phyloP scores from a whole-genome alignment of 2,888 invertebrate species.

The Escarpia spicata region DNA sequence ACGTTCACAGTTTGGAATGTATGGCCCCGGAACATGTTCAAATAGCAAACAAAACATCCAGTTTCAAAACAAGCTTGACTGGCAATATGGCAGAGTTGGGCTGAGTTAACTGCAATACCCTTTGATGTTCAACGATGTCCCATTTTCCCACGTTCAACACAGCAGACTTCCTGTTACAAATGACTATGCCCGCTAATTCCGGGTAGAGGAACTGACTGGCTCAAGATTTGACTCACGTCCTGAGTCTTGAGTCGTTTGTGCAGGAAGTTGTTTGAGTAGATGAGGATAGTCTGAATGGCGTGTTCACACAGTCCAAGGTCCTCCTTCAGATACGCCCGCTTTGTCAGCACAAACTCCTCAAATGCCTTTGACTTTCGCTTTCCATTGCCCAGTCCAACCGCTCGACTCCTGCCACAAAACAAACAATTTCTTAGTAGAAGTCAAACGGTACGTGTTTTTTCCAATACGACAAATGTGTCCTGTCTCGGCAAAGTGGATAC shows the following conservation, averaged over 20 bases:
- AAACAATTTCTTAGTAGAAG: background rate
- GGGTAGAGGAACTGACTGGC: no score
- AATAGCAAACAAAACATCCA: no score
- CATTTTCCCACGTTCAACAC: no score
- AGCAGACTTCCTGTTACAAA: no score
- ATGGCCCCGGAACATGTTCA: no score
- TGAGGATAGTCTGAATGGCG: slow-evolving; percentile 7
- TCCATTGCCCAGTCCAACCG: background rate
- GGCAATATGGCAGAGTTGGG: no score
- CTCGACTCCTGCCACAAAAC: background rate
- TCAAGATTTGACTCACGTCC: background rate
- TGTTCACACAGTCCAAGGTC: background rate
- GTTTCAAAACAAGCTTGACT: no score
- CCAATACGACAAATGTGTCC: background rate
- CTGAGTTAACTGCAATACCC: no score
- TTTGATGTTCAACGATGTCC: no score
- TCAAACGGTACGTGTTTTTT: background rate
- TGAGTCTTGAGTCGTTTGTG: slow-evolving; percentile 22
- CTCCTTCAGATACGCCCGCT: background rate
- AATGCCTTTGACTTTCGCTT: background rate
- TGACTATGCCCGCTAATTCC: no score
- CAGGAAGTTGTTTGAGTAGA: slow-evolving; percentile 25
- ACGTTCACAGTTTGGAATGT: no score
- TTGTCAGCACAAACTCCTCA: slow-evolving; percentile 23
- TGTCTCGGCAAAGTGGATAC: background rate